phyloP scores from a whole-genome alignment of 2,797 vertebrate species.

The Fratercula arctica region DNA sequence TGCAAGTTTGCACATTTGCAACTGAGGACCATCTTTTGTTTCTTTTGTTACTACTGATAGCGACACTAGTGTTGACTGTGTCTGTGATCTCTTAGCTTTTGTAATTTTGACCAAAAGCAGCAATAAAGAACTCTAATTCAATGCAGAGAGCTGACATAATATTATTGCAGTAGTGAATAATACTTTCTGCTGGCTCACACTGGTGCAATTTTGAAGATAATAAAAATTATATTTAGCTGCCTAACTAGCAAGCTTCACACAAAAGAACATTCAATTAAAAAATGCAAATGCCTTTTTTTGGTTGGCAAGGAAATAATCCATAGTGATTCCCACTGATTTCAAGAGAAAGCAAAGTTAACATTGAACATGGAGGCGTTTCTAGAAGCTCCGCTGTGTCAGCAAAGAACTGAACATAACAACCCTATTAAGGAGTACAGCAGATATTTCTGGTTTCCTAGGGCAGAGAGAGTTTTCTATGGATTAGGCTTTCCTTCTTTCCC shows the following conservation, averaged over 20 bases:
- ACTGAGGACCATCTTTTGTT: not conserved
- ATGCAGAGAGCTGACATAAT: conserved; percentile 6
- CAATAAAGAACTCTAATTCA: not conserved
- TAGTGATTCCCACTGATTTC: conserved; percentile 47
- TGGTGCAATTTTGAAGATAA: conserved; percentile 49
- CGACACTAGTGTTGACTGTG: not conserved
- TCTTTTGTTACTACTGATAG: not conserved
- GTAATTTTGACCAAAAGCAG: not conserved
- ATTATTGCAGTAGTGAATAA: conserved; percentile 34
- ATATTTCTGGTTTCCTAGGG: conserved; percentile 26
- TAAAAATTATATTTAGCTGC: conserved; percentile 59
- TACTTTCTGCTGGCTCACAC: conserved; percentile 7
- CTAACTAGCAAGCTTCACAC: conserved; percentile 38
- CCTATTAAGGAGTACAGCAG: conserved; percentile 26
- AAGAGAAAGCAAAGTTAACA: conserved; percentile 47
- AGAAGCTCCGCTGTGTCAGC: conserved; percentile 46
- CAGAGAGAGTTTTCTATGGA: conserved; percentile 9
- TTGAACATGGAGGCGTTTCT: not conserved
- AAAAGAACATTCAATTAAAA: conserved; percentile 58
- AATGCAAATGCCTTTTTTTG: conserved; percentile 56
- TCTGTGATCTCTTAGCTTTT: not conserved
- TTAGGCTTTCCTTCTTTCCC: conserved; percentile 5
- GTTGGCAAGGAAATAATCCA: conserved; percentile 46
- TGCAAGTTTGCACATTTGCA: not conserved
- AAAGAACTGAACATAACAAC: conserved; percentile 35